Evolutionary conservation across 1,140 invertebrate species (phyloP).

Genomic region (Drosophila mauritiana): DNA sequence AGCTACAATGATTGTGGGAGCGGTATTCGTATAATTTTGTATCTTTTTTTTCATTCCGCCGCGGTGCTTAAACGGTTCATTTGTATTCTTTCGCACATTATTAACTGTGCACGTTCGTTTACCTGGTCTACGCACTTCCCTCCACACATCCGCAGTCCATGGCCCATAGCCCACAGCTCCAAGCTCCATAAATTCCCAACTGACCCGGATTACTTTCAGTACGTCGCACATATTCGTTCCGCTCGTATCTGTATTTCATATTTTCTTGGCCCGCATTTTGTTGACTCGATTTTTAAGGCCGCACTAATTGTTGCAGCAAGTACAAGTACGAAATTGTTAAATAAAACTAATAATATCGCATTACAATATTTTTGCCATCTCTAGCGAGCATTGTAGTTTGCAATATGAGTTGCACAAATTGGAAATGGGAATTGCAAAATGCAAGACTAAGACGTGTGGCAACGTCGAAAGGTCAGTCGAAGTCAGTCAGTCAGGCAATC

Average conservation of each 20-base stretch:
- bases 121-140: slow-evolving; percentile 8
- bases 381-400: background rate
- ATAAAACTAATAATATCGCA: background rate
- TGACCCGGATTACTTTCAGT: slow-evolving; percentile 35
- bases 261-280: slow-evolving; percentile 12
- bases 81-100: slow-evolving; percentile 21
- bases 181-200: slow-evolving; percentile 31
- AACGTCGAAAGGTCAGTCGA: slow-evolving; percentile 38
- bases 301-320: background rate
- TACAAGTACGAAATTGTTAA: background rate
- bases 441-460: slow-evolving; percentile 24
- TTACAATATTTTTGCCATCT: background rate
- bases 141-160: background rate
- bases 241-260: slow-evolving; percentile 6
- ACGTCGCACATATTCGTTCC: background rate
- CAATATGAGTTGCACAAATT: slow-evolving; percentile 35
- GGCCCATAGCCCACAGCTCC: background rate
- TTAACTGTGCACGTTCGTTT: slow-evolving; percentile 44
- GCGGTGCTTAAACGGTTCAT: slow-evolving; percentile 41
- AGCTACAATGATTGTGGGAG: slow-evolving; percentile 31
- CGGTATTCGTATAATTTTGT: slow-evolving; percentile 17
- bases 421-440: slow-evolving; percentile 19
- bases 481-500: slow-evolving; percentile 45
- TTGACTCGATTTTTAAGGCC: background rate
- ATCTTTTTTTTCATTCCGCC: slow-evolving; percentile 17